Conservation (phyloP, 1,140 invertebrate genomes). For the Conus ventricosus region DNA sequence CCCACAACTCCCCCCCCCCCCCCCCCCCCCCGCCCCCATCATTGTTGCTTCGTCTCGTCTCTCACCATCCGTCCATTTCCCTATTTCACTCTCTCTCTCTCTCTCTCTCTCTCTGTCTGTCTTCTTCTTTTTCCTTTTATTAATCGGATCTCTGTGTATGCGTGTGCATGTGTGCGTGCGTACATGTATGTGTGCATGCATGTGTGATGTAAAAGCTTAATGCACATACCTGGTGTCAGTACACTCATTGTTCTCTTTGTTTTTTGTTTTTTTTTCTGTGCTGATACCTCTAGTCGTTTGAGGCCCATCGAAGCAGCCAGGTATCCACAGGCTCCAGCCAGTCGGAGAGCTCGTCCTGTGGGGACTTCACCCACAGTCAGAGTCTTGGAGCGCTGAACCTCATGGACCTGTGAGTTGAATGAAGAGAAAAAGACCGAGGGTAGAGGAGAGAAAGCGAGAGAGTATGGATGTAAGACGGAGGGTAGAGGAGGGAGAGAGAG, state of each 20-base stretch:
- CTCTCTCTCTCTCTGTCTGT: too few relatives aligned
- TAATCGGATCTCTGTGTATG: neutral
- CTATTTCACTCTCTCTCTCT: too few relatives aligned
- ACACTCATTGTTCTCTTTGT: too few relatives aligned
- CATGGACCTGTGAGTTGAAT: constrained; percentile 14
- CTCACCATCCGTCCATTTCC: too few relatives aligned
- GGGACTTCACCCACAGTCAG: constrained; percentile 22
- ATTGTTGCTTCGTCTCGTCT: too few relatives aligned
- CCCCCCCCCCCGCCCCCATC: too few relatives aligned
- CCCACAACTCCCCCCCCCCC: too few relatives aligned
- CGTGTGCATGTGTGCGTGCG: neutral
- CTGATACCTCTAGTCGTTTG: constrained; percentile 23
- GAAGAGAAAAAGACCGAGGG: neutral
- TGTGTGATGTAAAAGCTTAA: neutral
- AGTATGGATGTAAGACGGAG: neutral
- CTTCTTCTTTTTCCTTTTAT: too few relatives aligned
- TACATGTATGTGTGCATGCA: neutral
- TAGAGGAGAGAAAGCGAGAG: neutral
- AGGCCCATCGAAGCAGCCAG: constrained; percentile 55
- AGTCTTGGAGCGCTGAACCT: constrained; percentile 26
- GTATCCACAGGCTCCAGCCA: constrained; percentile 60
- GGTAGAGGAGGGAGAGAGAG: neutral
- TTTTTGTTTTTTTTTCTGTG: too few relatives aligned
- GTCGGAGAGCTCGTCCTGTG: constrained; percentile 51
- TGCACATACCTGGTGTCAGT: too few relatives aligned